Percentiles rank a stretch among this genome's conserved stretches.
phyloP scores from a whole-genome alignment of 2,888 invertebrate genomes.

The Apodemia mormo region DNA sequence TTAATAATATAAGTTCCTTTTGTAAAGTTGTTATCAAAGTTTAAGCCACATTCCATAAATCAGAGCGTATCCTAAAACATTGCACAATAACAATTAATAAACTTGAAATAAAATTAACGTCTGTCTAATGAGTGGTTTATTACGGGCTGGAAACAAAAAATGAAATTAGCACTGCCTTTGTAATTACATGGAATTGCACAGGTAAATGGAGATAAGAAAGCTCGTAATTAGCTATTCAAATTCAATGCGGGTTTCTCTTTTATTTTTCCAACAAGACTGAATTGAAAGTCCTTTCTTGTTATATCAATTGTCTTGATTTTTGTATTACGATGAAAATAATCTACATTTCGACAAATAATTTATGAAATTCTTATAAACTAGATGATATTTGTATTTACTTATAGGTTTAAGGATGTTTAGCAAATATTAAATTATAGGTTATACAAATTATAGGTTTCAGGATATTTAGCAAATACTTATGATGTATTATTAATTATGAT shows the following conservation, averaged over 20 bases:
- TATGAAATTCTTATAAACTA: neutral
- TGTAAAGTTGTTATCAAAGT: too few species aligned
- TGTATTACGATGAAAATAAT: neutral
- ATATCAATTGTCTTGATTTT: conserved; percentile 10
- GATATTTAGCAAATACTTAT: too few species aligned
- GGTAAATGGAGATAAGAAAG: conserved; percentile 16
- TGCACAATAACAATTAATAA: conserved; percentile 9
- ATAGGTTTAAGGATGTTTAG: too few species aligned
- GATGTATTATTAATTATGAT: too few species aligned
- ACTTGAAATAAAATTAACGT: conserved; percentile 9
- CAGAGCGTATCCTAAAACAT: neutral
- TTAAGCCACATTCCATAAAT: neutral
- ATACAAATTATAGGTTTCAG: too few species aligned
- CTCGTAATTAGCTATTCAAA: conserved; percentile 16
- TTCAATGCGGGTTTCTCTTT: conserved; percentile 3
- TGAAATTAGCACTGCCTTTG: conserved; percentile 6
- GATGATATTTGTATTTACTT: too few species aligned
- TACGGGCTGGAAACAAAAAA: neutral
- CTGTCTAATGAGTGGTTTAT: conserved; percentile 11
- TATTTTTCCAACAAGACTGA: conserved; percentile 11
- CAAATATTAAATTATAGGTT: too few species aligned
- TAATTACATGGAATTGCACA: conserved; percentile 9
- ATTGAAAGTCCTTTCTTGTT: conserved; percentile 12
- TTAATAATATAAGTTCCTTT: too few species aligned
- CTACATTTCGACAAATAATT: neutral